A percentile compares a stretch with the other conserved stretches of the same genome.
phyloP scores from a whole-genome alignment of 2,113 vertebrate genomes.

The Vidua chalybeata region DNA sequence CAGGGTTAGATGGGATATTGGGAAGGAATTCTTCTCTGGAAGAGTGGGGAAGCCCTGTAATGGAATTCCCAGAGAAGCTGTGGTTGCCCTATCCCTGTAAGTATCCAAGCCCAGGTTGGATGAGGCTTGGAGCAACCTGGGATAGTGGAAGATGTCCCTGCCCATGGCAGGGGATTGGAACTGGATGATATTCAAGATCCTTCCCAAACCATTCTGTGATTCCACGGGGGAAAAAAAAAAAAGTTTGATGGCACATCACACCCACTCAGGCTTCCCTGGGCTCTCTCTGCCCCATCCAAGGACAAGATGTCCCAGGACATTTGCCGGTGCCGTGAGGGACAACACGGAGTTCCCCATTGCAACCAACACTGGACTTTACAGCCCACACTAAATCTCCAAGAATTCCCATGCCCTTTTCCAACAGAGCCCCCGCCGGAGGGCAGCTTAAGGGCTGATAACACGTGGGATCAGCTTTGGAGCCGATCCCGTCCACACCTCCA shows the following conservation, averaged over 20 bases:
- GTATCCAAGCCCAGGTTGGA: fast-evolving
- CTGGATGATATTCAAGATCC: neutral
- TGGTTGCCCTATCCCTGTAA: neutral
- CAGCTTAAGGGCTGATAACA: neutral
- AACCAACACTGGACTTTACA: fast-evolving
- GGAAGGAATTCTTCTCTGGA: neutral
- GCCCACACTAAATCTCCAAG: neutral
- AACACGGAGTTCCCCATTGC: neutral
- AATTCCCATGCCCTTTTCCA: neutral
- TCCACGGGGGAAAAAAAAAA: fast-evolving
- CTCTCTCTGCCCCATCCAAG: neutral
- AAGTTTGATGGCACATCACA: neutral
- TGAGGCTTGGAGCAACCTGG: neutral
- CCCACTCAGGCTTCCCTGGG: fast-evolving
- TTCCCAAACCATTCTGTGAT: neutral
- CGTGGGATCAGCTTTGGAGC: neutral
- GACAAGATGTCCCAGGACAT: neutral
- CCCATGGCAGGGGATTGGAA: neutral
- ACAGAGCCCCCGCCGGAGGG: neutral
- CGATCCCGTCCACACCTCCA: neutral
- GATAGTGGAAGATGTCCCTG: neutral
- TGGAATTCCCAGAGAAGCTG: neutral
- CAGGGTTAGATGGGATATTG: too few species aligned
- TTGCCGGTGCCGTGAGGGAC: neutral
- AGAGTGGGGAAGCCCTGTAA: fast-evolving